A percentile compares a stretch with the other conserved stretches of the same genome.
Evolutionary conservation across 2,888 invertebrate species (phyloP).

Genomic region (Sarcophaga variegata): DNA sequence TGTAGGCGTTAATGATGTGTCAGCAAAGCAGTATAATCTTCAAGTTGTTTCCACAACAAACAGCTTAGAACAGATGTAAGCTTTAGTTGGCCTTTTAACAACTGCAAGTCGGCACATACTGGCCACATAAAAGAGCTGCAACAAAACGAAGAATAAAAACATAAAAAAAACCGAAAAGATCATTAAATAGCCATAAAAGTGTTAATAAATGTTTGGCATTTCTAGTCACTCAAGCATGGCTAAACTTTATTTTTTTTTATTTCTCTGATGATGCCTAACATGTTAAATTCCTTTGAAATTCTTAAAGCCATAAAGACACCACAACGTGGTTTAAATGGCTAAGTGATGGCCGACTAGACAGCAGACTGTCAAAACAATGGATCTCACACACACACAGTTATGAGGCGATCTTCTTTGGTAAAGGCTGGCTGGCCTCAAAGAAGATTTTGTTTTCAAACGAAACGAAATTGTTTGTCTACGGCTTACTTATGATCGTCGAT

Average conservation of each 20-base stretch:
- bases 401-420: neutral
- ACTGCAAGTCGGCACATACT: constrained; percentile 31
- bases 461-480: constrained; percentile 1
- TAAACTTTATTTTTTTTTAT: constrained; percentile 39
- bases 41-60: no score
- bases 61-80: no score
- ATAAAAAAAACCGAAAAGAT: constrained; percentile 60
- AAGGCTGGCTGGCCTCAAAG: no score
- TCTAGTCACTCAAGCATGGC: constrained; percentile 49
- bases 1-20: no score
- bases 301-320: constrained; percentile 16
- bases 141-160: constrained; percentile 26
- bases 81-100: no score
- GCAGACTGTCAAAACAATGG: neutral
- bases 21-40: no score
- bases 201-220: constrained; percentile 69
- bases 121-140: neutral
- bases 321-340: constrained; percentile 5
- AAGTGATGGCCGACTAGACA: neutral
- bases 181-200: constrained; percentile 70
- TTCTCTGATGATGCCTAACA: constrained; percentile 31
- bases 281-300: constrained; percentile 54
- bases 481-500: neutral
- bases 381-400: neutral
- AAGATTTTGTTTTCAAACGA: neutral